Base-by-base conservation (phyloP, 2,113 vertebrate genomes). In the Spheniscus mendiculus region DNA sequence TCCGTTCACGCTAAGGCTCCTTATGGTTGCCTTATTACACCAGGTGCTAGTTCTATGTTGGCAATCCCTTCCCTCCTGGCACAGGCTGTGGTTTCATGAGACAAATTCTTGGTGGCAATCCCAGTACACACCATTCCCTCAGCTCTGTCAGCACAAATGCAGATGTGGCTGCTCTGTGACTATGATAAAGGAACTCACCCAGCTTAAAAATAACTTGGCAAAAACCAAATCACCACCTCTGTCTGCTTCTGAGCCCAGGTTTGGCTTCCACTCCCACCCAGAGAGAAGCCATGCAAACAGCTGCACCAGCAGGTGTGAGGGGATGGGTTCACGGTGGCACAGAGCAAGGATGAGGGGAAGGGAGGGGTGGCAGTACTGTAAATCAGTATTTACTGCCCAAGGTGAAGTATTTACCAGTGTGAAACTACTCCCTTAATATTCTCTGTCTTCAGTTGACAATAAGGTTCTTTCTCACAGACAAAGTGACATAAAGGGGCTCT, bases 21-120 rank as follows among this genome's bases (percentile, higher is more conserved):
- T 78, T 63, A 59, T 2, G 20, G 73, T 74, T 84, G 91, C 81
- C 38, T 94, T 73, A 56, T 91, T 79, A 82, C 9, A 11, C 69
- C 73, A 87, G 77, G 73, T 96, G 89, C 73, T 96, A 81, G 72
- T 85, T 95, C 56, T 93, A 30, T 69, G 61, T 84, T 94, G 73
- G 89, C 87, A 93, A 16, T 66, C 70, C 81, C 84, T 91, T 84
- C 77, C 52, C 81, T 95, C 44, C 65, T 44, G 23, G 61, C 73
- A 94, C 69, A 66, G 74, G 81, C 65, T 66, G 69, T 55, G 45
- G 67, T 71, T 92, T 93, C 82, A 90, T 3, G 0, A 83, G 78
- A 76, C 34, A 67, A 79, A 73, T 56, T 88, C 36, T 70, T 90
- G 71, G 62, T 92, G 79, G 42, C 58, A 93, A 26, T 76, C 32